A percentile compares a stretch with the other conserved stretches of the same genome.
These are phyloP conservation scores for Mesoclemmys tuberculata DNA, from an alignment of 2,113 vertebrate species.

Conservation along the genomic window DNA sequence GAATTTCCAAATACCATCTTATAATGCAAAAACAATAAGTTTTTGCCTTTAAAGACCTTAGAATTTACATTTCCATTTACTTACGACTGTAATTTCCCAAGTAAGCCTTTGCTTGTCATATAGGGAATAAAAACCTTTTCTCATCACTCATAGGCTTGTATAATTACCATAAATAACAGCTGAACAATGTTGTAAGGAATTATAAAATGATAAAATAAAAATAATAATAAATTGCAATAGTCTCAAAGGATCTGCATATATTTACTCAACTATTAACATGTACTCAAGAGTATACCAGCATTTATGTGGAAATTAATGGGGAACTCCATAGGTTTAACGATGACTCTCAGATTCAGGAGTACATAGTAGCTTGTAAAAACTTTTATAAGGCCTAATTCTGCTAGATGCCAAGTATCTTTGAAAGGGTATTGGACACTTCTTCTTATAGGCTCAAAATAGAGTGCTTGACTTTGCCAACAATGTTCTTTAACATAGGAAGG, in stretches of 20 bases:
- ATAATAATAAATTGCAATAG: not conserved
- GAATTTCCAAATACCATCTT: not conserved
- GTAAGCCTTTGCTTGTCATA: not conserved
- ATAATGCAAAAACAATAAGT: not conserved
- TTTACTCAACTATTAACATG: not conserved
- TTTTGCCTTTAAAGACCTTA: not conserved
- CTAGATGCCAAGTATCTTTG: not conserved
- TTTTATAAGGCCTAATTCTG: not conserved
- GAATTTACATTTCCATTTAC: not conserved
- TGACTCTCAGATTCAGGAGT: not conserved
- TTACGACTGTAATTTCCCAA: not conserved
- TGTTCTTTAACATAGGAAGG: not conserved
- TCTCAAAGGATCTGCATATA: not conserved
- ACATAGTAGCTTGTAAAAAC: not conserved
- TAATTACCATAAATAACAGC: not conserved
- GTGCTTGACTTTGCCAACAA: not conserved
- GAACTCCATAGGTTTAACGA: rapidly evolving
- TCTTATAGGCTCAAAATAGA: not conserved
- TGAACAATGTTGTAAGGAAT: not conserved
- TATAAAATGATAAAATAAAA: not conserved
- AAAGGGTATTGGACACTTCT: not conserved
- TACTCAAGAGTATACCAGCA: not conserved
- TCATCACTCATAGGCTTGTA: not conserved
- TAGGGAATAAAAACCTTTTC: not conserved
- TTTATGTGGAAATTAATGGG: not conserved